Conservation (phyloP, 1,140 invertebrate species). For the Psilanteris sp. region DNA sequence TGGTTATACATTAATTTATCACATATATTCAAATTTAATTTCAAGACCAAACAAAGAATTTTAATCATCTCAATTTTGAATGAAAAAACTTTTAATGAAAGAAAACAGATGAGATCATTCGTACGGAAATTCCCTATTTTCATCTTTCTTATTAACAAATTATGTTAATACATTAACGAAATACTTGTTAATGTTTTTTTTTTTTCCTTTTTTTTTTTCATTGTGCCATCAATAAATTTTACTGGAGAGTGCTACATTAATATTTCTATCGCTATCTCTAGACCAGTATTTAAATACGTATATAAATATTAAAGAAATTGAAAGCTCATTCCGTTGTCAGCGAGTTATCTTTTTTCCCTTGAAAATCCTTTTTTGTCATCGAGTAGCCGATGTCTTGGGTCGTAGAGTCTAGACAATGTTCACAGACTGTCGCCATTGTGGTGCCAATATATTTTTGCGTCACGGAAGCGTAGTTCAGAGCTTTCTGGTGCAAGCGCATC, state of each 20-base stretch:
- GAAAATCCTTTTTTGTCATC: too few relatives aligned
- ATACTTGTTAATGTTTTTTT: background rate
- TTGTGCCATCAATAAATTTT: background rate
- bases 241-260: background rate
- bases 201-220: background rate
- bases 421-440: constrained; percentile 24
- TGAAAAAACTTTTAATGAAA: background rate
- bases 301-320: constrained; percentile 11
- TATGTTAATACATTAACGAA: background rate
- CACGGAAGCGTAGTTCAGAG: constrained; percentile 13
- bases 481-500: constrained; percentile 17
- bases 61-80: too few relatives aligned
- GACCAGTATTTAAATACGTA: background rate
- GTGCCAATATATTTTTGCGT: constrained; percentile 41
- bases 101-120: too few relatives aligned
- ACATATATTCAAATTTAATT: too few relatives aligned
- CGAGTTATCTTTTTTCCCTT: constrained; percentile 64
- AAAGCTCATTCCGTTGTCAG: constrained; percentile 55
- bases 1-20: too few relatives aligned
- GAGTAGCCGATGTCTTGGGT: too few relatives aligned
- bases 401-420: constrained; percentile 9
- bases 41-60: too few relatives aligned
- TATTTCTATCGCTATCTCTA: constrained; percentile 5
- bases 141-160: background rate
- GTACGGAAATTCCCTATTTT: background rate